These are phyloP conservation scores for Anableps anableps DNA, from an alignment of 2,797 vertebrate species.

Conservation along the genomic window DNA sequence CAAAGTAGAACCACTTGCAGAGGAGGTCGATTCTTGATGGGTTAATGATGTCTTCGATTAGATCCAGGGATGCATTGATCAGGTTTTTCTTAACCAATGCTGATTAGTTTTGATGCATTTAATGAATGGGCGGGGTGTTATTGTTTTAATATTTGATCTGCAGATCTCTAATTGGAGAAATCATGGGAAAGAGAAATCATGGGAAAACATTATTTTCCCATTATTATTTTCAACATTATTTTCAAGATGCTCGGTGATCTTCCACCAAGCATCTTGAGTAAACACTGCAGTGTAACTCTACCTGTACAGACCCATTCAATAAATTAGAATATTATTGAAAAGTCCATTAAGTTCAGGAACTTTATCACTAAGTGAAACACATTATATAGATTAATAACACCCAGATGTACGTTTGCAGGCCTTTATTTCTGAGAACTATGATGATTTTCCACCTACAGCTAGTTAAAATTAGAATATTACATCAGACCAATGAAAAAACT, in stretches of 20 bases:
- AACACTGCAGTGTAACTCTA: neutral
- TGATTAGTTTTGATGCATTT: neutral
- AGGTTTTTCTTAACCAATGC: neutral
- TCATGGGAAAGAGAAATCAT: too few species aligned
- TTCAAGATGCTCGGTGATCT: too few species aligned
- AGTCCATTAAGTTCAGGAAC: neutral
- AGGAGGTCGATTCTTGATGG: neutral
- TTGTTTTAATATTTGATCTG: neutral
- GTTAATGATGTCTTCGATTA: neutral
- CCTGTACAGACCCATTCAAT: neutral
- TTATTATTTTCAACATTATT: too few species aligned
- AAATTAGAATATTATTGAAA: neutral
- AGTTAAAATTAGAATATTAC: neutral
- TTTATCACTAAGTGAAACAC: neutral
- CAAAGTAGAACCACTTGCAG: neutral
- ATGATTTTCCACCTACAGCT: neutral
- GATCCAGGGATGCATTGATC: neutral
- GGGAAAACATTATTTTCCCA: too few species aligned
- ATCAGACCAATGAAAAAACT: neutral
- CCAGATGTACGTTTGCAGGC: neutral
- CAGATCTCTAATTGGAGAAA: too few species aligned
- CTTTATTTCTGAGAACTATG: too few species aligned
- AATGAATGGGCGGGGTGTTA: neutral
- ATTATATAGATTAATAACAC: neutral
- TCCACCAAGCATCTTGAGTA: neutral